phyloP scores from a whole-genome alignment of 2,888 invertebrate genomes.

The Colletes collaris region DNA sequence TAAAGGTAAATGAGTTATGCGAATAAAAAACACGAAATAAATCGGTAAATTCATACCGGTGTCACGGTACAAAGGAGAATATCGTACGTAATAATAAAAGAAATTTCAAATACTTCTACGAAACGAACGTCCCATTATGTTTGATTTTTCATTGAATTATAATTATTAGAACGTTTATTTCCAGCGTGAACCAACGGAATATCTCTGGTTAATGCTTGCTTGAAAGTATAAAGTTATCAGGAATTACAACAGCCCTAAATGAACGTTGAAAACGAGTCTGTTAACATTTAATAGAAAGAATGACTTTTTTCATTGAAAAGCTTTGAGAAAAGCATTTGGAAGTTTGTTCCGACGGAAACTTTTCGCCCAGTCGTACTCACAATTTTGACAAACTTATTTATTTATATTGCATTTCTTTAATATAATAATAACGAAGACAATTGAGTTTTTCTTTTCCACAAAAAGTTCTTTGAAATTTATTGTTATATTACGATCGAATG shows the following conservation, averaged over 20 bases:
- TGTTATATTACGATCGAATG: not conserved
- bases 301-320: not conserved
- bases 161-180: conserved; percentile 6
- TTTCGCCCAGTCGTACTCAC: not conserved
- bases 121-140: conserved; percentile 27
- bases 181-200: not conserved
- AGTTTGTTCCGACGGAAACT: conserved; percentile 14
- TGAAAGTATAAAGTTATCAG: not conserved
- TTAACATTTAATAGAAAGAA: conserved; percentile 3
- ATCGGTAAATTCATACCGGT: conserved; percentile 10
- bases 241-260: not conserved
- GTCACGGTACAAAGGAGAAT: not conserved
- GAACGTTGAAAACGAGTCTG: not conserved
- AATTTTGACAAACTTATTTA: not conserved
- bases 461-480: not conserved
- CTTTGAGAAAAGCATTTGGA: not conserved
- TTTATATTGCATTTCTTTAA: not conserved
- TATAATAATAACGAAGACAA: not conserved
- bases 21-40: conserved; percentile 19
- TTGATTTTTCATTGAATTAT: conserved; percentile 30
- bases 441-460: not conserved
- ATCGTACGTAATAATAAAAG: conserved; percentile 9
- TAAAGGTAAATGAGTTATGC: conserved; percentile 3
- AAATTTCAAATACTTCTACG: conserved; percentile 20
- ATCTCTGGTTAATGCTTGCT: not conserved